These are phyloP conservation scores for Microtus oregoni DNA, from an alignment of 2,113 vertebrate species.

Conservation along the genomic window DNA sequence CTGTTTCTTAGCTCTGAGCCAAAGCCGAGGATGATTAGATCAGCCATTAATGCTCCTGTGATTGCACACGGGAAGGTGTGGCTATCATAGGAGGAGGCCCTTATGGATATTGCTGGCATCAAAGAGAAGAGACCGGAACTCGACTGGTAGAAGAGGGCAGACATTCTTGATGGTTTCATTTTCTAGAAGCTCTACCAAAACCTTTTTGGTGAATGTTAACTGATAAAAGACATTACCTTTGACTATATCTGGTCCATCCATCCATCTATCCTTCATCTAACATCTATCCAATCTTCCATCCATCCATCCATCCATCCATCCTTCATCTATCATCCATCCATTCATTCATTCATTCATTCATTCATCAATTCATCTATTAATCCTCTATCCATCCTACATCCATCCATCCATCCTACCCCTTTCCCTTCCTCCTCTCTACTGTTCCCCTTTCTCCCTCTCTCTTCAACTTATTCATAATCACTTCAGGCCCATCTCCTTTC, in stretches of 20 bases:
- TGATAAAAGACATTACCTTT: neutral
- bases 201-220: neutral
- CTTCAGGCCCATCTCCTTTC: rapidly evolving
- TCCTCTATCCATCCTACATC: neutral
- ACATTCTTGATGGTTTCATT: no score
- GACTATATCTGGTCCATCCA: rapidly evolving
- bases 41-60: no score
- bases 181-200: rapidly evolving
- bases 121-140: neutral
- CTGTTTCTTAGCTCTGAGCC: neutral
- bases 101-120: neutral
- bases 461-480: neutral
- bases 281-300: rapidly evolving
- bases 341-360: rapidly evolving
- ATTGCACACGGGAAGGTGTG: neutral
- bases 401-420: no score
- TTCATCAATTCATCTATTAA: no score
- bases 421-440: neutral
- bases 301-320: no score
- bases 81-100: neutral
- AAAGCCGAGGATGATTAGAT: neutral
- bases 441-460: neutral
- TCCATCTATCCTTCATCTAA: neutral
- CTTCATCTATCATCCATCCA: neutral
- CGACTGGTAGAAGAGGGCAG: neutral